Evolutionary conservation across 2,888 invertebrate genomes (phyloP).

Genomic region (Sarcophaga carnaria): DNA sequence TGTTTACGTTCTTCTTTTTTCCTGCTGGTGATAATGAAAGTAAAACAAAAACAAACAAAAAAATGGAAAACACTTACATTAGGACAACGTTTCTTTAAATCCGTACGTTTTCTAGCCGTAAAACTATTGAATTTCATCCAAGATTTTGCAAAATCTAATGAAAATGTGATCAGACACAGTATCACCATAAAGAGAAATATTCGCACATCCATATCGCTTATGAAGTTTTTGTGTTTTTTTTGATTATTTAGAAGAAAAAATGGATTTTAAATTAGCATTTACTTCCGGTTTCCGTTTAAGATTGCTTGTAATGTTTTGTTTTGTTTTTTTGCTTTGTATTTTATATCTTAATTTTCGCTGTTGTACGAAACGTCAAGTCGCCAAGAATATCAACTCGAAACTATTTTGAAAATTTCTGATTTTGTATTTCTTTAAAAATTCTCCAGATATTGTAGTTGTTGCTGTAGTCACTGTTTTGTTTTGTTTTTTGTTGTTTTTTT

Average conservation of each 20-base stretch:
- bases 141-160: slow-evolving; percentile 65
- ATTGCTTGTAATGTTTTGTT: neutral
- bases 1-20: slow-evolving; percentile 8
- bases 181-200: slow-evolving; percentile 26
- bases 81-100: slow-evolving; percentile 75
- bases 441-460: slow-evolving; percentile 49
- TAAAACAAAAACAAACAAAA: neutral
- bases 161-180: slow-evolving; percentile 48
- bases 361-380: slow-evolving; percentile 53
- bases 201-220: slow-evolving; percentile 28
- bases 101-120: slow-evolving; percentile 74
- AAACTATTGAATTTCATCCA: slow-evolving; percentile 77
- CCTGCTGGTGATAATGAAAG: neutral
- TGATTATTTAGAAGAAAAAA: neutral
- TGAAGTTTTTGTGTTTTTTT: neutral
- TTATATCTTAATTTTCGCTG: neutral
- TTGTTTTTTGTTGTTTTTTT: neutral
- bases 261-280: slow-evolving; percentile 25
- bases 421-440: slow-evolving; percentile 46
- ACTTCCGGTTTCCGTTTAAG: slow-evolving; percentile 64
- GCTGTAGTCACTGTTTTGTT: slow-evolving; percentile 18
- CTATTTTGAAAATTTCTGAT: slow-evolving; percentile 47
- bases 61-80: slow-evolving; percentile 72
- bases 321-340: too few relatives aligned
- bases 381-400: slow-evolving; percentile 57